Evolutionary conservation across 2,797 vertebrate species (phyloP).

Genomic region (Presbytis comata): DNA sequence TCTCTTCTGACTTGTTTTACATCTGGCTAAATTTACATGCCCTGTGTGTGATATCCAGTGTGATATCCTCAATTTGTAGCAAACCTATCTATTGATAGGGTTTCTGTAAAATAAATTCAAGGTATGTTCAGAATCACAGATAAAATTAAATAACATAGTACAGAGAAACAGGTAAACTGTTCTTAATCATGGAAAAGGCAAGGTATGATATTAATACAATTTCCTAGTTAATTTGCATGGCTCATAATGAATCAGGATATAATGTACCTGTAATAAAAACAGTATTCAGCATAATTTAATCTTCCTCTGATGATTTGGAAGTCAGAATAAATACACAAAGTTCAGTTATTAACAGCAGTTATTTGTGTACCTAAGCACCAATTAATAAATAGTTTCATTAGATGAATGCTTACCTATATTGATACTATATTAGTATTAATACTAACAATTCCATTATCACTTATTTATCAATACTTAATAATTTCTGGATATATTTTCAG

Average conservation of each 20-base stretch:
- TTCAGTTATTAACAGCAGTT: neutral
- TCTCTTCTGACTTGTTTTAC: constrained; percentile 14
- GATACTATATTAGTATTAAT: neutral
- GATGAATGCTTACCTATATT: neutral
- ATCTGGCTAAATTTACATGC: neutral
- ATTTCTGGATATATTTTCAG: constrained; percentile 82
- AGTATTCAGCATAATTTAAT: neutral
- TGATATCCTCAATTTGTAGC: neutral
- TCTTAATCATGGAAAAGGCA: neutral
- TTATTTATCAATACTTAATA: constrained; percentile 68
- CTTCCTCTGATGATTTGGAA: neutral
- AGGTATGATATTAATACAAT: neutral
- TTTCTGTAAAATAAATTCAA: constrained; percentile 32
- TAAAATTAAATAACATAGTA: constrained; percentile 26
- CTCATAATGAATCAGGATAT: neutral
- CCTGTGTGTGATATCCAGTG: neutral
- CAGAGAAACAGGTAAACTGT: neutral
- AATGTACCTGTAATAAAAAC: neutral
- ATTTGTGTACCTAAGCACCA: neutral
- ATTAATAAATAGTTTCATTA: constrained; percentile 5
- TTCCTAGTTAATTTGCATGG: neutral
- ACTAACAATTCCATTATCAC: neutral
- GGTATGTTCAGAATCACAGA: neutral
- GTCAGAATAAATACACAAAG: neutral
- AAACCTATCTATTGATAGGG: neutral